These are phyloP conservation scores for Periophthalmus modestus DNA, from an alignment of 2,113 vertebrate species.

Conservation along the genomic window DNA sequence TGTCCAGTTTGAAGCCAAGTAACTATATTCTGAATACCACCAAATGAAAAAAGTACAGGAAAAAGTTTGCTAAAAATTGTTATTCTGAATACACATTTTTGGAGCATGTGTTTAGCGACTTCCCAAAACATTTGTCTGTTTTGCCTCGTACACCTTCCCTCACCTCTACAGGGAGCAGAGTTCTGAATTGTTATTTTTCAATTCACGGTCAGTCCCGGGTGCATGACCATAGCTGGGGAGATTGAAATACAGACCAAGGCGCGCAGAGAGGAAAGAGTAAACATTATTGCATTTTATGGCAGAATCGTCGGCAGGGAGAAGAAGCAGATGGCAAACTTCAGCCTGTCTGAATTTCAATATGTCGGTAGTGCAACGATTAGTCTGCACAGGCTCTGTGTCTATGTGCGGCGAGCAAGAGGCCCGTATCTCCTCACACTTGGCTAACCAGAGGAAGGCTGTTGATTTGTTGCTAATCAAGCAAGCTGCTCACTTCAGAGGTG, in stretches of 20 bases:
- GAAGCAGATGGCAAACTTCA: constrained; percentile 44
- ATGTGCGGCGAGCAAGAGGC: too few relatives aligned
- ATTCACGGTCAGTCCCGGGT: constrained; percentile 58
- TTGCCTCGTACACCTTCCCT: constrained; percentile 51
- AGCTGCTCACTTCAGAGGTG: too few relatives aligned
- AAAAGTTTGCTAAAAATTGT: too few relatives aligned
- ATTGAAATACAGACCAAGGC: constrained; percentile 63
- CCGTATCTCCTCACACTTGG: too few relatives aligned
- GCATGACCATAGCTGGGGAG: constrained; percentile 61
- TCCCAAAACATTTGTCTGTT: constrained; percentile 13
- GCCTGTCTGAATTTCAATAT: constrained; percentile 25
- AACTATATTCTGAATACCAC: too few relatives aligned
- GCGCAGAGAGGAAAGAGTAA: constrained; percentile 50
- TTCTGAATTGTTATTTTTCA: constrained; percentile 66
- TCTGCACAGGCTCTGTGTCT: neutral
- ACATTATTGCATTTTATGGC: constrained; percentile 61
- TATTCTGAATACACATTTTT: too few relatives aligned
- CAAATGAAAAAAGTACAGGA: too few relatives aligned
- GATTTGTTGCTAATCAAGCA: too few relatives aligned
- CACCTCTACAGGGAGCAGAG: constrained; percentile 59
- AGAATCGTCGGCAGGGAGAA: constrained; percentile 27
- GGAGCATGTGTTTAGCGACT: too few relatives aligned
- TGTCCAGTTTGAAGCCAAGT: too few relatives aligned
- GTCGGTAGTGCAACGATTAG: neutral
- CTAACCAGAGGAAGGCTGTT: too few relatives aligned